These are phyloP conservation scores for Lutjanus argentimaculatus DNA, from an alignment of 2,797 vertebrate species.

Conservation along the genomic window DNA sequence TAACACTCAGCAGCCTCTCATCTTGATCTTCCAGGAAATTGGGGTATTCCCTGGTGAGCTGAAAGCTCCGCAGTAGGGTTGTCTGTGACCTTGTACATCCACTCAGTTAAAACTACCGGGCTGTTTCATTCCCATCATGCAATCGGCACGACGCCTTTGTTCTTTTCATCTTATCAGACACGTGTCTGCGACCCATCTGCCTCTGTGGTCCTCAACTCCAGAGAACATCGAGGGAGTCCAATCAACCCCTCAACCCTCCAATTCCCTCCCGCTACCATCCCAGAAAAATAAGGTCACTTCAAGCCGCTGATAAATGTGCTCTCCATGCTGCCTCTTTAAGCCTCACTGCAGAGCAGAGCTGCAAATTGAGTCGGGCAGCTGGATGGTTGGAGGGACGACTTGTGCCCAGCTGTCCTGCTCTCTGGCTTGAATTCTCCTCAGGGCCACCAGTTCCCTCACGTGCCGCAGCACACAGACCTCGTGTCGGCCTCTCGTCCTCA, in stretches of 20 bases:
- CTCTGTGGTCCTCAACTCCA: slow-evolving; percentile 32
- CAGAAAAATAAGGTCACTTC: slow-evolving; percentile 68
- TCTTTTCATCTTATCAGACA: slow-evolving; percentile 34
- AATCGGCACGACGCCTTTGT: slow-evolving; percentile 4
- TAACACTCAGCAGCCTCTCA: slow-evolving; percentile 13
- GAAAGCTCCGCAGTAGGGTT: slow-evolving; percentile 8
- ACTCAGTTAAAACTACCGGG: slow-evolving; percentile 28
- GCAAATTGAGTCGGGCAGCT: slow-evolving; percentile 66
- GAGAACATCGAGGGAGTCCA: slow-evolving; percentile 28
- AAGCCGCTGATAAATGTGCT: slow-evolving; percentile 47
- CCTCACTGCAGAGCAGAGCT: slow-evolving; percentile 47
- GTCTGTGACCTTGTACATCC: slow-evolving; percentile 36
- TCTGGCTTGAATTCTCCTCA: slow-evolving; percentile 50
- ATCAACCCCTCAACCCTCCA: slow-evolving; percentile 40
- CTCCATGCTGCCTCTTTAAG: slow-evolving; percentile 64
- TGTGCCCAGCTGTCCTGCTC: slow-evolving; percentile 62
- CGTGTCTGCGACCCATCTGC: slow-evolving; percentile 35
- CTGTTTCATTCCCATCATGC: slow-evolving; percentile 43
- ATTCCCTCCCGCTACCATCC: slow-evolving; percentile 26
- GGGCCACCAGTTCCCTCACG: slow-evolving; percentile 43
- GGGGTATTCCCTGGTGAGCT: slow-evolving; percentile 28
- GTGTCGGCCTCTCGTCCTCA: slow-evolving; percentile 28
- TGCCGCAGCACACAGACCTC: slow-evolving; percentile 35
- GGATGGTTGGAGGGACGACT: slow-evolving; percentile 50
- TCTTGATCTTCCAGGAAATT: slow-evolving; percentile 14